Evolutionary conservation across 2,888 invertebrate species (phyloP).

Genomic region (Rugalucina vietnamica): DNA sequence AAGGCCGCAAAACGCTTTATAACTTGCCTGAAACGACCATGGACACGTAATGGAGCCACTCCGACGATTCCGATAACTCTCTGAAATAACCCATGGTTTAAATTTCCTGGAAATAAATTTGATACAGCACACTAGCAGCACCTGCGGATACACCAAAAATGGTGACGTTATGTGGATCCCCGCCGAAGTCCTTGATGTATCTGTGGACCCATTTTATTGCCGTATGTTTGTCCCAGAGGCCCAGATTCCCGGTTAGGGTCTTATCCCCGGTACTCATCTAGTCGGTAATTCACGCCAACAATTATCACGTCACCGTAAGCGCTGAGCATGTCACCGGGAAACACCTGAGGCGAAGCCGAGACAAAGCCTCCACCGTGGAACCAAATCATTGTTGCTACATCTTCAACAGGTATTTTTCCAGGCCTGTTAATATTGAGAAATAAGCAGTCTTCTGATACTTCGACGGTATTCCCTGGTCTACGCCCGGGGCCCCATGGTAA

Average conservation of each 20-base stretch:
- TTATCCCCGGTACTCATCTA: conserved; percentile 91
- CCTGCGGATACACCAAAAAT: conserved; percentile 77
- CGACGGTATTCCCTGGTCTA: neutral
- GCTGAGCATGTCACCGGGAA: conserved; percentile 18
- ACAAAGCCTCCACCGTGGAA: conserved; percentile 97
- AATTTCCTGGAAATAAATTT: conserved; percentile 67
- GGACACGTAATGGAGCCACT: conserved; percentile 62
- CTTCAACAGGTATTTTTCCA: neutral
- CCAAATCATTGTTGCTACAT: conserved; percentile 93
- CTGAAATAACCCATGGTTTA: conserved; percentile 62
- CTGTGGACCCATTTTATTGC: conserved; percentile 97
- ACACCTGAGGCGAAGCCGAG: conserved; percentile 90
- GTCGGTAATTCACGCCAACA: conserved; percentile 96
- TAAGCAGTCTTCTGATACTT: conserved; percentile 93
- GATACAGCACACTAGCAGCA: conserved; percentile 60
- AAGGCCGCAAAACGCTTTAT: neutral
- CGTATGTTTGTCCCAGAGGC: conserved; percentile 95
- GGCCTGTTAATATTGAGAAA: conserved; percentile 98
- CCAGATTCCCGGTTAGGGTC: conserved; percentile 95
- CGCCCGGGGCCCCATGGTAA: neutral
- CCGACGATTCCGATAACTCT: conserved; percentile 73
- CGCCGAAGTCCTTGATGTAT: conserved; percentile 87
- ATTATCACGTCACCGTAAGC: conserved; percentile 87
- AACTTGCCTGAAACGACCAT: conserved; percentile 61
- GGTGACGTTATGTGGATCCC: conserved; percentile 71